Conservation (phyloP, 2,888 invertebrate genomes). For the Phlogophora meticulosa region DNA sequence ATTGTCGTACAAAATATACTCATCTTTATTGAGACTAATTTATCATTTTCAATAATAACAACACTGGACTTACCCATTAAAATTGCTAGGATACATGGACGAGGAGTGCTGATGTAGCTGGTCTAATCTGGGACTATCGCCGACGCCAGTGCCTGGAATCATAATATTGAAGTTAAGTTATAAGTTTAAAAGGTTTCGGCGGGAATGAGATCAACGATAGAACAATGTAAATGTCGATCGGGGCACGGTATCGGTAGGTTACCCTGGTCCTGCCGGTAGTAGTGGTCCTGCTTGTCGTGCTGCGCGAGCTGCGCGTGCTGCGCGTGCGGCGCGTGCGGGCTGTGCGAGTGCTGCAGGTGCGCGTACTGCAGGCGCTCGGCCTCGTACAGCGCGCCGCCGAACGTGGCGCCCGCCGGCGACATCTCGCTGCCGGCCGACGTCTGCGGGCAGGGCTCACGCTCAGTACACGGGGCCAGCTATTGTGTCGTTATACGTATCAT, state of each 20-base stretch:
- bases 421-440: constrained; percentile 73
- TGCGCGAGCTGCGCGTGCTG: constrained; percentile 46
- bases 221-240: too few species aligned
- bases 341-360: constrained; percentile 63
- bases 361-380: constrained; percentile 66
- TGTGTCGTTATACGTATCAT: too few species aligned
- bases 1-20: too few species aligned
- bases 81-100: constrained; percentile 87
- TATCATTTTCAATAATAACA: too few species aligned
- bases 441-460: too few species aligned
- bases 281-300: constrained; percentile 69
- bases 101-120: constrained; percentile 85
- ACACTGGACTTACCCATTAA: constrained; percentile 82
- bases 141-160: constrained; percentile 75
- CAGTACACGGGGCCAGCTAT: too few species aligned
- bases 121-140: constrained; percentile 86
- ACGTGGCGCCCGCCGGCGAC: constrained; percentile 73
- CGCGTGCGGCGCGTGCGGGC: constrained; percentile 77
- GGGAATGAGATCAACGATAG: background rate
- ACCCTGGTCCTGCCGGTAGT: constrained; percentile 83
- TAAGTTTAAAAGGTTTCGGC: too few species aligned
- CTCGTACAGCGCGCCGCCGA: constrained; percentile 65
- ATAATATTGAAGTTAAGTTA: constrained; percentile 10
- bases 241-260: too few species aligned
- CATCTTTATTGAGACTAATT: too few species aligned